Base-by-base conservation (phyloP, 2,113 vertebrate species). In the Meles meles region DNA sequence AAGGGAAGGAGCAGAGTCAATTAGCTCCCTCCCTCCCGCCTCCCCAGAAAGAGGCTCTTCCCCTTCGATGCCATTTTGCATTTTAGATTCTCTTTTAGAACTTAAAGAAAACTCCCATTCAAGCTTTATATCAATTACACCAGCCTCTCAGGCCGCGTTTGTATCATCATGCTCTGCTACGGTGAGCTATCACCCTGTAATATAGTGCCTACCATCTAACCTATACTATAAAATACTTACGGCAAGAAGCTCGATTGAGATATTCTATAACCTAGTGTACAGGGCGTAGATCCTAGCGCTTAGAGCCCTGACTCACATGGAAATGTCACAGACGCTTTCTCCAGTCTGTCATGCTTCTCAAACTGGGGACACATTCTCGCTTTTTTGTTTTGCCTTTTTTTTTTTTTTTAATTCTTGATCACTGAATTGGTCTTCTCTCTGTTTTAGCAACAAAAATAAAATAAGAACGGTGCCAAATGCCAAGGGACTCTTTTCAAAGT, bases 401-500 rank as follows among this genome's bases (percentile, higher is more conserved):
- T 67, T 81, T 52, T 15, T 67, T 65, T 67, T 88, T 34, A 20
- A 61, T n/a, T 63, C 14, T 61, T 14, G 23, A 42, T 52, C n/a
- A 52, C 27, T 82, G 17, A 4, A 0, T 18, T 37, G 2, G 23
- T 29, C 31, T 49, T 59, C 5, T 31, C 31, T 47, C 37, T 8
- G 27, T 69, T 79, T 71, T 8, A 81, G 76, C 31, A 37, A 47
- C 7, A 88, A 17, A 88, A 31, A 3, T 25, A 49, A 88, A 72
- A 29, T 59, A 59, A 44, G 42, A 7, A 7, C 13, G 17, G 12
- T 2, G 25, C 39, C 63, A 9, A 34, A 34, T 10, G 17, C 63
- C 3, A 29, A 25, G 7, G 6, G 34, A 47, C 4, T 31, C 37
- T 81, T 37, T 37, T 13, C 5, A 1, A 0, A 27, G 8, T 34